Percentiles rank a stretch among this genome's conserved stretches.
These are phyloP conservation scores for Numenius phaeopus DNA, from an alignment of 2,797 vertebrate genomes.

Conservation along the genomic window DNA sequence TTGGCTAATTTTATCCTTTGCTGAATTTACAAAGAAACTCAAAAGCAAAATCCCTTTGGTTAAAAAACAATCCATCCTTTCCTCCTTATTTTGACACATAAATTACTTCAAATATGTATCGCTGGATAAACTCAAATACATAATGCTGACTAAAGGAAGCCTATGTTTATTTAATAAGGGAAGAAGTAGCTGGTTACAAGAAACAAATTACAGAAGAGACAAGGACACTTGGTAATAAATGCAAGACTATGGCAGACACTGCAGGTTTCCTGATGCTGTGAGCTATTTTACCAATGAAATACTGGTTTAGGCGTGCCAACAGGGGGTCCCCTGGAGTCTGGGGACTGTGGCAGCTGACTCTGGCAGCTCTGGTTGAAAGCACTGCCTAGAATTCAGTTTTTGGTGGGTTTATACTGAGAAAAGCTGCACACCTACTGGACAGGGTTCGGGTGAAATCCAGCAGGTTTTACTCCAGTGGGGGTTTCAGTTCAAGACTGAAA, in stretches of 20 bases:
- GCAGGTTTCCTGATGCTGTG: background rate
- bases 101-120: background rate
- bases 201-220: background rate
- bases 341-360: background rate
- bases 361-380: background rate
- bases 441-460: background rate
- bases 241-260: background rate
- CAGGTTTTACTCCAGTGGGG: background rate
- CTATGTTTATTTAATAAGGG: background rate
- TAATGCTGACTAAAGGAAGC: background rate
- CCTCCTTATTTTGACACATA: background rate
- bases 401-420: background rate
- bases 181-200: background rate
- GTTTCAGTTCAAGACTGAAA: background rate
- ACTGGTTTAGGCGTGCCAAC: background rate
- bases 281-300: background rate
- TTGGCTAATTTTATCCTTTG: background rate
- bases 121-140: background rate
- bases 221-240: background rate
- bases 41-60: background rate
- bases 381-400: background rate
- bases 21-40: background rate
- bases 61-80: background rate
- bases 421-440: background rate
- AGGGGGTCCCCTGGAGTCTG: background rate